phyloP scores from a whole-genome alignment of 2,113 vertebrate species.

The Nibea coibor region DNA sequence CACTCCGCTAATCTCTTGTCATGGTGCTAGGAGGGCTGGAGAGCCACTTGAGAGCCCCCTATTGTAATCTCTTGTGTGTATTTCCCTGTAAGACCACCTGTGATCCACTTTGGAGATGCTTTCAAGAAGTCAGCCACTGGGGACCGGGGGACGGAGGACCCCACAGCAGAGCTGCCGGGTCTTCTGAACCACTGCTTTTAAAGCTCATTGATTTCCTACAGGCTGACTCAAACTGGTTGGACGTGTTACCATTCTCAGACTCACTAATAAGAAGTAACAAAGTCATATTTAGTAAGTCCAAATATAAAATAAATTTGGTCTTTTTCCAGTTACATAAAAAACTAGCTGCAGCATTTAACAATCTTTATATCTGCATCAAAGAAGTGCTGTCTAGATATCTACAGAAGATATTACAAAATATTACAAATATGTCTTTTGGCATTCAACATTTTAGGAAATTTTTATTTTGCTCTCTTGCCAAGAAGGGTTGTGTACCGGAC shows the following conservation, averaged over 20 bases:
- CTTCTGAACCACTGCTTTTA: slow-evolving; percentile 27
- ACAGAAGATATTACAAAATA: too few relatives aligned
- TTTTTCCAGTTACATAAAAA: neutral
- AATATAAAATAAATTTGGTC: too few relatives aligned
- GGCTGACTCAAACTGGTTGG: neutral
- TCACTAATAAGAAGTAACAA: neutral
- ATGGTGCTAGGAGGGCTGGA: slow-evolving; percentile 35
- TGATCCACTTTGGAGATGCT: slow-evolving; percentile 40
- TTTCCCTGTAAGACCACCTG: slow-evolving; percentile 37
- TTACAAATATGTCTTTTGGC: too few relatives aligned
- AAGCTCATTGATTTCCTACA: neutral
- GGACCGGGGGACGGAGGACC: neutral
- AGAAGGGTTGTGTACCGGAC: neutral
- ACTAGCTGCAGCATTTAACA: neutral
- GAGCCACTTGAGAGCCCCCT: slow-evolving; percentile 26
- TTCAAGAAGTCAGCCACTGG: slow-evolving; percentile 4
- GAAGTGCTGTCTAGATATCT: neutral
- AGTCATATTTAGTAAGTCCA: neutral
- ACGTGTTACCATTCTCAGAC: neutral
- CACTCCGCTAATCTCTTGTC: slow-evolving; percentile 42
- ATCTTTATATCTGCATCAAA: neutral
- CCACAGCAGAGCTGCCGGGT: neutral
- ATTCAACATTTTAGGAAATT: neutral
- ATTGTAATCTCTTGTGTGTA: slow-evolving; percentile 22
- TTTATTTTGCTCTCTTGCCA: neutral